Base-by-base conservation (phyloP, 2,888 invertebrate species). In the Tachina fera region DNA sequence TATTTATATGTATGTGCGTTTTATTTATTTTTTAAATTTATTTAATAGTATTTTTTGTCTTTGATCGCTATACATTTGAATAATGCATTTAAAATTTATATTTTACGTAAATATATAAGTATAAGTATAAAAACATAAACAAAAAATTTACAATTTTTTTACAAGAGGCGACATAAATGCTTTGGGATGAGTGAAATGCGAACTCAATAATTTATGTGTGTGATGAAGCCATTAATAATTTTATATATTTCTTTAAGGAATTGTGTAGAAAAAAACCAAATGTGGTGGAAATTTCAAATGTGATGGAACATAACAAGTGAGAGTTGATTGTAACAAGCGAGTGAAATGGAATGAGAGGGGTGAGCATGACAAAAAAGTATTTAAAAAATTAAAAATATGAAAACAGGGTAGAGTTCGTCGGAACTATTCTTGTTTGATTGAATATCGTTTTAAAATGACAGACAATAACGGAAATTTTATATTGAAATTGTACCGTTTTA, bases 101-200 rank as follows among this genome's bases (percentile, higher is more conserved):
- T 45, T 78, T 31, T 51, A 41, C 43, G n/a, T 49, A 67, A 19
- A 41, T 49, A 14, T 51, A 41, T 51, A 67, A n/a, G 14, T 31
- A 9, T 47, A 65, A 9, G 13, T 16, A 39, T 3, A 41, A 74
- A 6, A 65, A 63, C 9, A 43, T 72, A 47, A 79, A 63, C 16
- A 79, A 71, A 70, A 31, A 79, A 79, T 72, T 9, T 71, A 79
- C 71, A 79, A 79, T 72, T 65, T 65, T n/a, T 79, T 79, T 79
- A 79, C 79, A 79, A 79, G 72, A 79, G 63, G 72, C 47, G 19
- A 16, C 19, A 56, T 56, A 53, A 71, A 65, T 45, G 19, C 19
- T 51, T 70, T 22, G n/a, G n/a, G n/a, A 39, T 3, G 22, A 56
- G 14, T 13, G 31, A 53, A 53, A 65, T 45, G 63, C 14, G 16